Evolutionary conservation across 2,888 invertebrate genomes (phyloP), one percentile per base, ranked within the genome.

Genomic region (Ceratothoa steindachneri): DNA sequence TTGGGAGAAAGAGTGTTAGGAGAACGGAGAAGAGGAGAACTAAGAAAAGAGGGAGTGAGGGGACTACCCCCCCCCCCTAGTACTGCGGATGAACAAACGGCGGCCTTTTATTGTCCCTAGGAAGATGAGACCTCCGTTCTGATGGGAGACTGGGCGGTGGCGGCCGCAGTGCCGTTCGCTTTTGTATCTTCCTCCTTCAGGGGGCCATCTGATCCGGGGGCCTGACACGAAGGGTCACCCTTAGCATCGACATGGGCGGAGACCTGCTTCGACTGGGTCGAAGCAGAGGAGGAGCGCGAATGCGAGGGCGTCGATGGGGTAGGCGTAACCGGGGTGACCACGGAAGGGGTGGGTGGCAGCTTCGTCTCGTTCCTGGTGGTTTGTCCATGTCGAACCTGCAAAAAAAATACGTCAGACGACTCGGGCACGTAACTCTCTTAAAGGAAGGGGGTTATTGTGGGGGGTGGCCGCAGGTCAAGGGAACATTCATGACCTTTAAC

Each of bases 251-350:
- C 60, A 24, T 60, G 19, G 22, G 60, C 27, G 27, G 19, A n/a
- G 24, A 24, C 3, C 60, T 60, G 75, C 29, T 67, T 69, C 1
- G 74, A 71, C 27, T 72, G 72, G 24, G 77, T 67, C 19, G 73
- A 71, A 22, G 73, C 64, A 68, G 78, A 79, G 30, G 74, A 76
- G 19, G 73, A 69, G 27, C 79, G 75, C 15, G 79, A 79, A 60
- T 79, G 79, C 3, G 76, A 69, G 3, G 79, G 75, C 15, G 79
- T 71, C 27, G 79, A 74, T 51, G 79, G 73, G 7, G 69, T 67
- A n/a, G 79, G 79, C 9, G 75, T 76, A 29, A 79, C 79, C 0
- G 79, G 68, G 31, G 79, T 79, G 51, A 74, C 74, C 1, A 79
- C 74, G 9, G 79, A 79, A 1, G 79, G 79, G 22, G 79, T 76